phyloP scores from a whole-genome alignment of 2,113 vertebrate genomes.

The Psittacula cyanocephala region DNA sequence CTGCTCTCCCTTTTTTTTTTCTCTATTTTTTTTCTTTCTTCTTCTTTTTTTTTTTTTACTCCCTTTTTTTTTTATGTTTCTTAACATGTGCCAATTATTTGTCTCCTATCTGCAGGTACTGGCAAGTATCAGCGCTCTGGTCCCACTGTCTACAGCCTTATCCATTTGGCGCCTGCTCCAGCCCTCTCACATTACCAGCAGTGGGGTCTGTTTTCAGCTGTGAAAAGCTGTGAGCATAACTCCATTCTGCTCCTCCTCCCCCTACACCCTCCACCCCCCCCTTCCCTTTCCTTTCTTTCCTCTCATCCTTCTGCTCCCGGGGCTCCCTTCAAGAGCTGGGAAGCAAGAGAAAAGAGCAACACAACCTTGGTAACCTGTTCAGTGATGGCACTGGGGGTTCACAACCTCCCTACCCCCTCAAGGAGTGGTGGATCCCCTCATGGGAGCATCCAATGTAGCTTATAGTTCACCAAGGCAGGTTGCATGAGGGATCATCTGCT shows the following conservation, averaged over 20 bases:
- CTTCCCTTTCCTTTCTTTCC: background rate
- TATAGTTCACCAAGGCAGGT: background rate
- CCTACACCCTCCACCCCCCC: background rate
- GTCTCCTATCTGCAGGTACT: conserved; percentile 84
- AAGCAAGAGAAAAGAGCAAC: background rate
- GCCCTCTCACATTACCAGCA: conserved; percentile 75
- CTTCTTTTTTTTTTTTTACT: rapidly evolving
- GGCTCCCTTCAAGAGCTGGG: conserved; percentile 8
- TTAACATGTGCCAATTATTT: conserved; percentile 81
- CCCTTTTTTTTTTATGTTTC: background rate
- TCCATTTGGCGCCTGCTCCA: conserved; percentile 82
- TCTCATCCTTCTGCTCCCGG: conserved; percentile 29
- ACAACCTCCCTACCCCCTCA: background rate
- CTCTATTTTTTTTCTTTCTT: rapidly evolving
- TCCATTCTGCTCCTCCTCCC: conserved; percentile 35
- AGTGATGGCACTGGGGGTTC: background rate
- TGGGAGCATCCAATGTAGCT: background rate
- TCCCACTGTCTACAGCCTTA: conserved; percentile 82
- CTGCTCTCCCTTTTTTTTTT: background rate
- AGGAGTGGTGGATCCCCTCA: background rate
- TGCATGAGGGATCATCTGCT: rapidly evolving
- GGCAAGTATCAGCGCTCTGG: conserved; percentile 77
- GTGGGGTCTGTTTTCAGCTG: conserved; percentile 74
- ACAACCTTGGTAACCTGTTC: background rate
- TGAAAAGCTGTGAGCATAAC: conserved; percentile 72